These are phyloP conservation scores for Pedetes capensis DNA, from an alignment of 2,113 vertebrate genomes.

Conservation along the genomic window DNA sequence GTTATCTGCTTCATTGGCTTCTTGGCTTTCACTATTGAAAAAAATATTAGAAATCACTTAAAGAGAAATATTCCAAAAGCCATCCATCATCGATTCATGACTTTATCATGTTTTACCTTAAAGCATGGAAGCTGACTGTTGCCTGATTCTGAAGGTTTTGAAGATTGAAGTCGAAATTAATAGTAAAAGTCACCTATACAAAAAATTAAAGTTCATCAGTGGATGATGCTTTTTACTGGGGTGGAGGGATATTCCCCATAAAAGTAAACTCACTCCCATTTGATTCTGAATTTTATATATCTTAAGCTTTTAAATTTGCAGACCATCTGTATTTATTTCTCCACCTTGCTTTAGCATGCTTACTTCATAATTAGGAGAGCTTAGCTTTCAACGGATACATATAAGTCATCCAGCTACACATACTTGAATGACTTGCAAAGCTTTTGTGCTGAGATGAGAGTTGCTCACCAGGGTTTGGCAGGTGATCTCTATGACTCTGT, in stretches of 20 bases:
- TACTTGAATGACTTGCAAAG: neutral
- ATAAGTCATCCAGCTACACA: rapidly evolving
- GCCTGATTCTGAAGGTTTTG: conserved; percentile 85
- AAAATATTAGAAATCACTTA: conserved; percentile 33
- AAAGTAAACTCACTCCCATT: neutral
- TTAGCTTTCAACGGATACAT: neutral
- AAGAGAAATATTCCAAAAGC: neutral
- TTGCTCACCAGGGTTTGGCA: neutral
- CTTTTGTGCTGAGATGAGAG: neutral
- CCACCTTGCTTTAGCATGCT: neutral
- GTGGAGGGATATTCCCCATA: neutral
- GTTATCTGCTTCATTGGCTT: conserved; percentile 87
- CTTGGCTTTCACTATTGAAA: conserved; percentile 87
- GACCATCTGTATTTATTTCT: neutral
- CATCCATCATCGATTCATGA: neutral
- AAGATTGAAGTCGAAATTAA: conserved; percentile 92
- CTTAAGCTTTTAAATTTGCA: neutral
- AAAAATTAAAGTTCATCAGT: conserved; percentile 52
- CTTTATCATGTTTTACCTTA: conserved; percentile 83
- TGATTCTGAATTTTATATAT: neutral
- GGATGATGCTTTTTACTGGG: neutral
- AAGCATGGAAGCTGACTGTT: conserved; percentile 84
- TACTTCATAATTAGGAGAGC: neutral
- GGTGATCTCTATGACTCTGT: neutral
- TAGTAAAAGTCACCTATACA: conserved; percentile 87